Evolutionary conservation across 2,797 vertebrate genomes (phyloP).

Genomic region (Bradypus variegatus): DNA sequence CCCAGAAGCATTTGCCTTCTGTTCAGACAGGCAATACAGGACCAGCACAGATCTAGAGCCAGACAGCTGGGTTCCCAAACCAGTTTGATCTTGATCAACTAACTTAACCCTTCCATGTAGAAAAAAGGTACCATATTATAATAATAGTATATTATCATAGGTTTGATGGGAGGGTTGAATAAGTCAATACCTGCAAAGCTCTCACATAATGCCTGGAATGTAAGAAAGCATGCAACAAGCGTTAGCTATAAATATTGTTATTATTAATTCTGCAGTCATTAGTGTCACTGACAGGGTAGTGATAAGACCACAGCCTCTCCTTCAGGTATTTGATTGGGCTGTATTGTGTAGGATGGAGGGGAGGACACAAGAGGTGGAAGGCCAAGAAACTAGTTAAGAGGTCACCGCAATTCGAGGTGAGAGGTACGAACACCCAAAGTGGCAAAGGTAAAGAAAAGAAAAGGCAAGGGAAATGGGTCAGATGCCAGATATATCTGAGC

Average conservation of each 20-base stretch:
- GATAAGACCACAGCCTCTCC: not conserved
- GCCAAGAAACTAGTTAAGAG: not conserved
- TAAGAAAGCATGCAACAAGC: not conserved
- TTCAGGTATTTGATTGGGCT: not conserved
- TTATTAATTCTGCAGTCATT: not conserved
- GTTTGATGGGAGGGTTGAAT: not conserved
- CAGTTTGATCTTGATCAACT: not conserved
- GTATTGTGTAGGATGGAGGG: not conserved
- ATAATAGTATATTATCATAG: not conserved
- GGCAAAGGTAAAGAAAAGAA: not conserved
- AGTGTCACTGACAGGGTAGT: not conserved
- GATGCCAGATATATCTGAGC: not conserved
- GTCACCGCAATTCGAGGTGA: conserved; percentile 8
- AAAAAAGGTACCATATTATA: not conserved
- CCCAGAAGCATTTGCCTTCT: not conserved
- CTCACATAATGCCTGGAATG: not conserved
- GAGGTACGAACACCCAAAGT: not conserved
- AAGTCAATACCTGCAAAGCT: not conserved
- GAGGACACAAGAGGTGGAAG: not conserved
- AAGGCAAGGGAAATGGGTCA: not conserved
- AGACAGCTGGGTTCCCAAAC: not conserved
- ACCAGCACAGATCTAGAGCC: not conserved
- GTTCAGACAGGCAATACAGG: not conserved
- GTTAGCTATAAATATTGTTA: not conserved
- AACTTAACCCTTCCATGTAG: not conserved